These are phyloP conservation scores for Heteromormyrus szaboi DNA, from an alignment of 2,797 vertebrate species.

Conservation along the genomic window DNA sequence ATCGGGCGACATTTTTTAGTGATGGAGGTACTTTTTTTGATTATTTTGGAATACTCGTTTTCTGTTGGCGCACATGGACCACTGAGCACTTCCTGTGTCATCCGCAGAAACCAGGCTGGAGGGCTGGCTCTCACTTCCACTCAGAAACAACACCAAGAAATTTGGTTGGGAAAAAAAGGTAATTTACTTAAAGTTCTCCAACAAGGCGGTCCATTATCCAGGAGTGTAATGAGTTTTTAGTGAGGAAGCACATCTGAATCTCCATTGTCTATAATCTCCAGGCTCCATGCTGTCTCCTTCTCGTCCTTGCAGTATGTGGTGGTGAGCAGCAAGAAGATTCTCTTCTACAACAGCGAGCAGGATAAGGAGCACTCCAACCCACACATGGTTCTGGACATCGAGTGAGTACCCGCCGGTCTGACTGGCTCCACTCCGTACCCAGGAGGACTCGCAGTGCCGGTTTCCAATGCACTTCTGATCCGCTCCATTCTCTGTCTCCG, in stretches of 20 bases:
- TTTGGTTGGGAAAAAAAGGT: slow-evolving; percentile 98
- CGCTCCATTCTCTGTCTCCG: background rate
- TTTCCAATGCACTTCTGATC: background rate
- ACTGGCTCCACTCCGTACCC: background rate
- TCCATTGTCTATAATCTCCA: background rate
- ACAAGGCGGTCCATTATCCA: background rate
- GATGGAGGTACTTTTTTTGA: background rate
- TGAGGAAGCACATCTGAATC: background rate
- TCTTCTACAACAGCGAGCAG: slow-evolving; percentile 81
- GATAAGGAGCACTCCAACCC: slow-evolving; percentile 82
- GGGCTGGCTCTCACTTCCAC: slow-evolving; percentile 94
- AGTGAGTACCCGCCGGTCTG: slow-evolving; percentile 58
- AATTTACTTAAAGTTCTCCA: background rate
- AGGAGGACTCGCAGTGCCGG: too few species aligned
- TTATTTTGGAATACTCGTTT: background rate
- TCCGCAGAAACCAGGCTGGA: slow-evolving; percentile 81
- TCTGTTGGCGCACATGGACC: background rate
- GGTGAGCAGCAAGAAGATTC: slow-evolving; percentile 84
- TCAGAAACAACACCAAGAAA: slow-evolving; percentile 94
- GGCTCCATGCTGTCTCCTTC: background rate
- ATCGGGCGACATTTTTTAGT: background rate
- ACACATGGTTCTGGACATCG: slow-evolving; percentile 82
- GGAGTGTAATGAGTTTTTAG: background rate
- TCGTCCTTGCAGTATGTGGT: slow-evolving; percentile 63
- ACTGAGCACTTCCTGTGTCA: background rate